A percentile compares a stretch with the other conserved stretches of the same genome.
Evolutionary conservation across 2,113 vertebrate genomes (phyloP).

Genomic region (Micronycteris hirsuta): DNA sequence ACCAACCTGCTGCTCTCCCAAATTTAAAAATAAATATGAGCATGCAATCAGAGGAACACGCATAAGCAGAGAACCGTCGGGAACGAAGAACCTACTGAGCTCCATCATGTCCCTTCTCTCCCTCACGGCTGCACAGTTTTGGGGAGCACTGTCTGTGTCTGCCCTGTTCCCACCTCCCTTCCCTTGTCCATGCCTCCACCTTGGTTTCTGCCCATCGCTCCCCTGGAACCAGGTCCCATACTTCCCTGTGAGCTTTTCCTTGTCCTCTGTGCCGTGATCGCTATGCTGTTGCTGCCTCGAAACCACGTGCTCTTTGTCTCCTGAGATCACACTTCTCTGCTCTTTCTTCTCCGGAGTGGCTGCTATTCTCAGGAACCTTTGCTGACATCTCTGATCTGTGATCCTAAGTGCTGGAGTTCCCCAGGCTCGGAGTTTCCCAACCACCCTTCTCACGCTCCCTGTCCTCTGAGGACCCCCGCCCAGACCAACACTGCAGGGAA

Average conservation of each 20-base stretch:
- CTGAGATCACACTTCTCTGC: neutral
- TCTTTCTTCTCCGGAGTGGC: too few relatives aligned
- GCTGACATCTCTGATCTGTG: neutral
- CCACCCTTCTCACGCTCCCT: neutral
- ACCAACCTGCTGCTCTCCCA: neutral
- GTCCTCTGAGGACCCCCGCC: neutral
- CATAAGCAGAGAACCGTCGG: neutral
- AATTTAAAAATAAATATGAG: neutral
- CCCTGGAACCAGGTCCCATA: neutral
- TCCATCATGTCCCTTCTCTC: neutral
- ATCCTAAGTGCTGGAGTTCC: neutral
- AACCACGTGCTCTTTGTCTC: neutral
- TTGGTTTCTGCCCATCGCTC: neutral
- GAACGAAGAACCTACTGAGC: neutral
- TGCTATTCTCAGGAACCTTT: neutral
- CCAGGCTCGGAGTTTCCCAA: neutral
- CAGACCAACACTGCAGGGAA: neutral
- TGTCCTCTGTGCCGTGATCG: neutral
- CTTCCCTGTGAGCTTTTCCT: too few relatives aligned
- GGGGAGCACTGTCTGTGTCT: fast-evolving
- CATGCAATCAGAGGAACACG: neutral
- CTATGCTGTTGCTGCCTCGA: neutral
- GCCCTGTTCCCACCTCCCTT: neutral
- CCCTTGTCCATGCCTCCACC: neutral
- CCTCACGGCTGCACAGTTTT: neutral